Evolutionary conservation across 2,797 vertebrate species (phyloP), one percentile per base, ranked within the genome.

Genomic region (Gadopsis marmoratus): DNA sequence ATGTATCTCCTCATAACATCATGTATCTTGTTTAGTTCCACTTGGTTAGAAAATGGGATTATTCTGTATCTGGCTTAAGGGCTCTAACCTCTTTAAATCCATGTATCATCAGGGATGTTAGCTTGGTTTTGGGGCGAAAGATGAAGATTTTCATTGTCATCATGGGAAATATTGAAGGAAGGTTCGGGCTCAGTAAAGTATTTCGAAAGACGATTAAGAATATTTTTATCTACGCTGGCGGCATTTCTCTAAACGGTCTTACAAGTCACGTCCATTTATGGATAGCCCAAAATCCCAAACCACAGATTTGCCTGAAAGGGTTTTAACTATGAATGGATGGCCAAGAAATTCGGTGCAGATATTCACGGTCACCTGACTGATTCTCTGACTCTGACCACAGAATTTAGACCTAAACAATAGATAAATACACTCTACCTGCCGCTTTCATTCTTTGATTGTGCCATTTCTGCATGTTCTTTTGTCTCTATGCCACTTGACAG

Each of bases 1-100:
- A 0, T 53, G 12, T 47, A 56, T 29, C 11, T 33, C 5, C 29
- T 2, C 16, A 10, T 37, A 0, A 56, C 61, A 51, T 61, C 29
- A 60, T 62, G 64, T 4, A 56, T 75, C 62, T 47, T 13, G 12
- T 67, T 68, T 48, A 63, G 37, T 76, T 82, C 54, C 26, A 41
- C 60, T 66, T 54, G 48, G 9, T 65, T 79, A 72, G 68, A 68
- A 58, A 48, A 23, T 48, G 19, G 16, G 14, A 33, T 59, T 7
- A 43, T 4, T 65, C 23, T 60, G 29, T 66, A 3, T 75, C 13
- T 72, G 31, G 33, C 10, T 76, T 45, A 31, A 54, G 16, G 50
- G 60, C 48, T 79, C 13, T 56, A 4, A 6, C 43, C 41, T 29
- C 23, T 54, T 60, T 66, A 51, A 23, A 26, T 26, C 11, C 50